A percentile compares a stretch with the other conserved stretches of the same genome.
Conservation (phyloP, 2,888 invertebrate genomes). For the Ariolimax columbianus region DNA sequence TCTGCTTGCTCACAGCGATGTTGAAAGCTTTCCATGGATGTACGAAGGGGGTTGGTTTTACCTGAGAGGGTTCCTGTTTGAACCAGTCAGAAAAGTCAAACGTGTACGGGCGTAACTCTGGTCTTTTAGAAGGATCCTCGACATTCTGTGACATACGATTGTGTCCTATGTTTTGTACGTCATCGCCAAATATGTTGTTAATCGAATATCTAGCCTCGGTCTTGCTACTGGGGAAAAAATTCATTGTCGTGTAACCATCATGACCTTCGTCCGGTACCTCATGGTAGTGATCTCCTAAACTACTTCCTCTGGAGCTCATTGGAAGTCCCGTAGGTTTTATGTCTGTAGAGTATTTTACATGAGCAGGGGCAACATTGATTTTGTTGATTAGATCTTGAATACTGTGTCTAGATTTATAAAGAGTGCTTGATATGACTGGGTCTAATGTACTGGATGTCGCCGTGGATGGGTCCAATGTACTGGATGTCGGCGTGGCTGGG, state of each 20-base stretch:
- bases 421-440: neutral
- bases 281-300: neutral
- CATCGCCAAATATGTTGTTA: neutral
- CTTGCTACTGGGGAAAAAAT: neutral
- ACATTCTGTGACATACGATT: neutral
- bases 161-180: neutral
- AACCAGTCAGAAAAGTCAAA: neutral
- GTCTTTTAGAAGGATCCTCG: neutral
- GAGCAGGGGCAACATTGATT: neutral
- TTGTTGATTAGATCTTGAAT: neutral
- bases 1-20: constrained; percentile 24
- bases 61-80: neutral
- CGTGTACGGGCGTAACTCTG: neutral
- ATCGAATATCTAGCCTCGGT: neutral
- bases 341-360: neutral
- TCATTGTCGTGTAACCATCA: neutral
- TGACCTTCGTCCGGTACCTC: neutral
- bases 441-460: neutral
- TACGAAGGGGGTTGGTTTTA: neutral
- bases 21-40: constrained; percentile 42
- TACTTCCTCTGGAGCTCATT: neutral
- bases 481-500: neutral
- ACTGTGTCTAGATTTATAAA: neutral
- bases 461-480: neutral
- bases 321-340: neutral